Percentiles rank a stretch among this genome's conserved stretches.
Evolutionary conservation across 1,140 invertebrate species (phyloP).

Genomic region (Drosophila prosaltans): DNA sequence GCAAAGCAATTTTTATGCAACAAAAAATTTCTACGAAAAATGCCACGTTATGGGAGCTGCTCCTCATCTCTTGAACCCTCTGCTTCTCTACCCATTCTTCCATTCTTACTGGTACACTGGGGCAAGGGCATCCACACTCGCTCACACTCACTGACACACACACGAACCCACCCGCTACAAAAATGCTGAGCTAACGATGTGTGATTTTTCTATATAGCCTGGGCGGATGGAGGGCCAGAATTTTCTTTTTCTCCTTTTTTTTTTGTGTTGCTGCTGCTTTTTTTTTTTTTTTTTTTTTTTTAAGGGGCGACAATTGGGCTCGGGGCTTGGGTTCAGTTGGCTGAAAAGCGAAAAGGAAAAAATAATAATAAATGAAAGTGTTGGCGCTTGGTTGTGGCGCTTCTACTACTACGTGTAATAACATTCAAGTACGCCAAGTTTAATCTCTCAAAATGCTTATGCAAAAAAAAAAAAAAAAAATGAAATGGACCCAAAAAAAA

Average conservation of each 20-base stretch:
- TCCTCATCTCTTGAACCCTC: slow-evolving; percentile 26
- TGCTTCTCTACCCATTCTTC: background rate
- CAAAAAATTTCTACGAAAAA: slow-evolving; percentile 72
- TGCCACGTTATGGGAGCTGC: slow-evolving; percentile 77
- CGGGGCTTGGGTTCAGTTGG: slow-evolving; percentile 56
- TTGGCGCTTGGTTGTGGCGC: slow-evolving; percentile 57
- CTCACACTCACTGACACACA: slow-evolving; percentile 37
- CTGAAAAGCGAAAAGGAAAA: slow-evolving; percentile 63
- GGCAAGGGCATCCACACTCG: slow-evolving; percentile 47
- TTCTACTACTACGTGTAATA: slow-evolving; percentile 70
- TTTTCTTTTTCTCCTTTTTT: slow-evolving; percentile 14
- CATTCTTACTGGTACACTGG: slow-evolving; percentile 41
- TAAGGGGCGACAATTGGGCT: slow-evolving; percentile 42
- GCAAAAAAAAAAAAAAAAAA: slow-evolving; percentile 64
- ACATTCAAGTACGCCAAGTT: slow-evolving; percentile 80
- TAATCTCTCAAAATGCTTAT: slow-evolving; percentile 81
- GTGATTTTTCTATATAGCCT: slow-evolving; percentile 78
- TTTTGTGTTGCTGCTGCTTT: background rate
- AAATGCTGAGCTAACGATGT: slow-evolving; percentile 80
- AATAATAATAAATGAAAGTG: slow-evolving; percentile 82
- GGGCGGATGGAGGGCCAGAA: slow-evolving; percentile 27
- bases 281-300: slow-evolving; percentile 32
- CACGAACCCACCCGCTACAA: slow-evolving; percentile 34
- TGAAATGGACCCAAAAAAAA: slow-evolving; percentile 35
- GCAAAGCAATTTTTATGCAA: slow-evolving; percentile 78